Evolutionary conservation across 2,888 invertebrate genomes (phyloP).

Genomic region (Andrena marginata): DNA sequence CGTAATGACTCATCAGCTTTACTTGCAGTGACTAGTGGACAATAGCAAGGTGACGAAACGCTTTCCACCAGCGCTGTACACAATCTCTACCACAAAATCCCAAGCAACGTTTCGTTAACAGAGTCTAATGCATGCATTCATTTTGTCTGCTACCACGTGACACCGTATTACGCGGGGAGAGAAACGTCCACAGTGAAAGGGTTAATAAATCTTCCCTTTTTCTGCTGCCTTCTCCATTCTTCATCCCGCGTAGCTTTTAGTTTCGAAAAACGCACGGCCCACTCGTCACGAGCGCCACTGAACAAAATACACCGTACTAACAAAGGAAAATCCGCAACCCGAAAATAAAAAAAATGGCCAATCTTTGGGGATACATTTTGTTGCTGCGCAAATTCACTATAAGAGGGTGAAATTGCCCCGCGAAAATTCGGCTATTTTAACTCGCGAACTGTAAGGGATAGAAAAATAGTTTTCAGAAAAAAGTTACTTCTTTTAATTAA

Average conservation of each 20-base stretch:
- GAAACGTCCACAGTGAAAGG: constrained; percentile 1
- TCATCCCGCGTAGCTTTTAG: background rate
- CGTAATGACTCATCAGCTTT: no score
- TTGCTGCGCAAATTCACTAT: no score
- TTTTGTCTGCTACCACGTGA: background rate
- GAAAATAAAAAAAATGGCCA: no score
- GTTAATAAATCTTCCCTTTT: constrained; percentile 8
- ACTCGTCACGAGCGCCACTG: background rate
- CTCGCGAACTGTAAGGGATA: no score
- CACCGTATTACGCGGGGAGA: constrained; percentile 1
- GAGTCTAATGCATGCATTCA: background rate
- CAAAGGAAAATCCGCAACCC: no score
- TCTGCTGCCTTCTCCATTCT: background rate
- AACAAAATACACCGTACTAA: background rate
- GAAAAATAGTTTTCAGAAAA: no score
- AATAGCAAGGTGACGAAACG: no score
- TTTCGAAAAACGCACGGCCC: background rate
- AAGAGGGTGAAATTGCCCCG: no score
- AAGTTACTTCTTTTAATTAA: no score
- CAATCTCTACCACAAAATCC: background rate
- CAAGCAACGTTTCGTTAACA: background rate
- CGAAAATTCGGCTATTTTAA: no score
- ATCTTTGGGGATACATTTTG: no score
- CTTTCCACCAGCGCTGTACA: background rate
- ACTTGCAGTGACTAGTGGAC: no score